Conservation (phyloP, 2,113 vertebrate species). For the Pomatostomus ruficeps region DNA sequence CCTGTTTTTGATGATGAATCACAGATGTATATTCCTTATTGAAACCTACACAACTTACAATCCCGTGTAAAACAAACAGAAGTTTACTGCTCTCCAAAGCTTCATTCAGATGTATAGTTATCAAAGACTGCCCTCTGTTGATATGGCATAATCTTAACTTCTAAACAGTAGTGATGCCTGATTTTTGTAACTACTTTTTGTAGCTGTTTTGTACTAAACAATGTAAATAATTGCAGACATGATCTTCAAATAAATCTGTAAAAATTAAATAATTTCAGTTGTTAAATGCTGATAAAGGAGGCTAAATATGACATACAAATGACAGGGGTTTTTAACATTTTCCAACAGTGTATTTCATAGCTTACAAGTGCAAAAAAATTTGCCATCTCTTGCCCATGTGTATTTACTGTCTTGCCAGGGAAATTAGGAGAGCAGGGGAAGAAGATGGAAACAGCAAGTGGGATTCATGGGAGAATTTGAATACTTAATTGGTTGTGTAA, state of each 20-base stretch:
- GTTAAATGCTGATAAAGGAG: neutral
- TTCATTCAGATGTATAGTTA: neutral
- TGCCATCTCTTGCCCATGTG: neutral
- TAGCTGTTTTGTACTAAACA: neutral
- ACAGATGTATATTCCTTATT: neutral
- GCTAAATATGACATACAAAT: neutral
- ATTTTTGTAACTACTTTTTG: neutral
- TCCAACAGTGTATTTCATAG: neutral
- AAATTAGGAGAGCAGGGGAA: neutral
- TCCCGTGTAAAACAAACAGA: neutral
- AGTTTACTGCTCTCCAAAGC: neutral
- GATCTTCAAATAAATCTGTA: neutral
- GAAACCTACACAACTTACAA: neutral
- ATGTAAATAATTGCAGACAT: neutral
- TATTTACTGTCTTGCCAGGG: neutral
- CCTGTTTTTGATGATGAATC: neutral
- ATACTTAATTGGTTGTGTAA: neutral
- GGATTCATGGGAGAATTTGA: neutral
- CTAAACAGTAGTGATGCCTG: rapidly evolving
- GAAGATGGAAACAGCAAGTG: neutral
- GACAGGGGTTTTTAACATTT: neutral
- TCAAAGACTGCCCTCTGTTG: constrained; percentile 56
- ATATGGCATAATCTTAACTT: neutral
- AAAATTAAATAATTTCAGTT: neutral
- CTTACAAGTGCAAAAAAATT: neutral